phyloP scores from a whole-genome alignment of 2,113 vertebrate genomes.

The Neomonachus schauinslandi region DNA sequence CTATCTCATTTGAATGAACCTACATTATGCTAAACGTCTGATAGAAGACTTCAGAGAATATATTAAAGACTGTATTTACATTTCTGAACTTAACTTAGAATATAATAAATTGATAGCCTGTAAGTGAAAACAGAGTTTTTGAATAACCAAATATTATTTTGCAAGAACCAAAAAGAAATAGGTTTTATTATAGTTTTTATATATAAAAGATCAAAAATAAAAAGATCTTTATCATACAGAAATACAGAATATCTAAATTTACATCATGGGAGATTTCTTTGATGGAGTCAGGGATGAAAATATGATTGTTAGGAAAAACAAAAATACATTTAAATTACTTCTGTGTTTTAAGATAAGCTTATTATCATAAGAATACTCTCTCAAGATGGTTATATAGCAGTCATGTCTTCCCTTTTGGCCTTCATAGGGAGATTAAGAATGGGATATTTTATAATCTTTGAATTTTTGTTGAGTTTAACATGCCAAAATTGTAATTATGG shows the following conservation, averaged over 20 bases:
- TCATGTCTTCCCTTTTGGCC: background rate
- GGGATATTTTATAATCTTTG: background rate
- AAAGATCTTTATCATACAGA: background rate
- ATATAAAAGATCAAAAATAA: conserved; percentile 3
- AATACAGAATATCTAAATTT: background rate
- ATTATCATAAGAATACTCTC: background rate
- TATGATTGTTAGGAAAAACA: background rate
- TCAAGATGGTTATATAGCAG: background rate
- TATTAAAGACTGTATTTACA: background rate
- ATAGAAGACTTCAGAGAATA: background rate
- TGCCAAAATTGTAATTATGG: background rate
- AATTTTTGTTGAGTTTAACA: conserved; percentile 1
- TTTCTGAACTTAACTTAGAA: conserved; percentile 3
- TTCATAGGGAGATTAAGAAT: background rate
- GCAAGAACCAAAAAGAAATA: background rate
- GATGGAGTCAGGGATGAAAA: background rate
- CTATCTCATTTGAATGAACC: background rate
- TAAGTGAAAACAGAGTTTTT: background rate
- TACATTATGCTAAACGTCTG: background rate
- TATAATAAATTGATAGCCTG: background rate
- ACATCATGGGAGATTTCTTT: background rate
- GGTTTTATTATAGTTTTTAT: background rate
- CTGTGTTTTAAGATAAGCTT: background rate
- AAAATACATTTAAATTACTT: background rate
- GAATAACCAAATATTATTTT: conserved; percentile 27